Evolutionary conservation across 1,140 invertebrate species (phyloP).

Genomic region (Drosophila pallidifrons): DNA sequence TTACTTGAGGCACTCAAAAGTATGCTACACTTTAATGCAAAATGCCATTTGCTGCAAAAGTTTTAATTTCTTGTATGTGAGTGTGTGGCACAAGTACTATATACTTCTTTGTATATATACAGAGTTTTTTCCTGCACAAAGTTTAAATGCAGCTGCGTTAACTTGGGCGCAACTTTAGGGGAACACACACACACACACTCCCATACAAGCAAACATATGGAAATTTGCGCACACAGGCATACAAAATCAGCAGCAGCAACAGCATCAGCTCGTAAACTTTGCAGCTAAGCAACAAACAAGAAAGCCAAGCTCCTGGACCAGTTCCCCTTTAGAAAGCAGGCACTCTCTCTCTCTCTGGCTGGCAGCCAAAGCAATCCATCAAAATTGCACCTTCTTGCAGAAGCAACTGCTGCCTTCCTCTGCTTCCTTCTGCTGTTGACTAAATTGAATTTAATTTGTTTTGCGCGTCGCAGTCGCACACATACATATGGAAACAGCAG

Average conservation of each 20-base stretch:
- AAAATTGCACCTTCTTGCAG: constrained; percentile 84
- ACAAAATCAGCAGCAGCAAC: constrained; percentile 41
- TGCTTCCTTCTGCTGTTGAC: constrained; percentile 55
- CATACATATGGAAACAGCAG: constrained; percentile 13
- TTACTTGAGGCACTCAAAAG: constrained; percentile 30
- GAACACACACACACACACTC: constrained; percentile 31
- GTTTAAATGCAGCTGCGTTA: constrained; percentile 81
- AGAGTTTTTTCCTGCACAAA: constrained; percentile 51
- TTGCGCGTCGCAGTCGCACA: constrained; percentile 69
- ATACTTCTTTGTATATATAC: constrained; percentile 14
- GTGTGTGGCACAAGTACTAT: constrained; percentile 9
- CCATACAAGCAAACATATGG: constrained; percentile 36
- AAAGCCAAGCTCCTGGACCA: constrained; percentile 47
- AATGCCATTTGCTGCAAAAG: constrained; percentile 67
- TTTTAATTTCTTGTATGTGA: constrained; percentile 66
- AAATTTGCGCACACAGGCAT: constrained; percentile 57
- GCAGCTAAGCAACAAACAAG: constrained; percentile 83
- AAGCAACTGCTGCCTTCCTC: constrained; percentile 33
- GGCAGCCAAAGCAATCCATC: constrained; percentile 81
- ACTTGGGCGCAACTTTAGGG: constrained; percentile 61
- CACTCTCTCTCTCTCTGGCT: constrained; percentile 40
- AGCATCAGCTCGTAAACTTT: constrained; percentile 67
- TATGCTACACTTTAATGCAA: constrained; percentile 63
- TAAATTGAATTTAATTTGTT: constrained; percentile 84
- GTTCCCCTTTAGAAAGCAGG: constrained; percentile 26